These are phyloP conservation scores for Chloropsis hardwickii DNA, from an alignment of 2,113 vertebrate species.

Conservation along the genomic window DNA sequence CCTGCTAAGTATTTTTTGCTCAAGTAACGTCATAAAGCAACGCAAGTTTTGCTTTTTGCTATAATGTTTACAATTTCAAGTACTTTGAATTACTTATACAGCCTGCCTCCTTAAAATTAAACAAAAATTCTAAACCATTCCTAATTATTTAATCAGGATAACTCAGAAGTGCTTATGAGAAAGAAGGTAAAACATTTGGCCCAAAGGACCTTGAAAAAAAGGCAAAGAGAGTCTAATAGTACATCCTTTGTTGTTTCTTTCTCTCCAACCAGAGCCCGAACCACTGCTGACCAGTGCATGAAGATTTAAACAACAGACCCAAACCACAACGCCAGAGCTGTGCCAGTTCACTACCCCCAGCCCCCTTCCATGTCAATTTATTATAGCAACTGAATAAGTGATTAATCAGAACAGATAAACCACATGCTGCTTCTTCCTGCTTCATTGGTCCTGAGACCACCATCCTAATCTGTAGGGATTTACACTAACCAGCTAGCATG, in stretches of 20 bases:
- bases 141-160: neutral
- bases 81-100: neutral
- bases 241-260: neutral
- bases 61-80: neutral
- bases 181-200: neutral
- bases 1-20: neutral
- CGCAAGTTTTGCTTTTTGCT: neutral
- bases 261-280: neutral
- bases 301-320: neutral
- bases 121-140: neutral
- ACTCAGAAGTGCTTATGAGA: neutral
- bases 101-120: neutral
- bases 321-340: neutral
- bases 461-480: conserved; percentile 23
- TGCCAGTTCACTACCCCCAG: neutral
- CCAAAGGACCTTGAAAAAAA: neutral
- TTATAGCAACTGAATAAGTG: neutral
- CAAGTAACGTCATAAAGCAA: neutral
- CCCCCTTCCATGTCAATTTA: neutral
- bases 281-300: accelerated
- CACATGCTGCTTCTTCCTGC: neutral
- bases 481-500: neutral
- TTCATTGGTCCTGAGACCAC: neutral
- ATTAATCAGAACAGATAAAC: conserved; percentile 2
- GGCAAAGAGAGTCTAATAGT: neutral